Conservation (phyloP, 2,888 invertebrate genomes). For the Cheilosia soror region DNA sequence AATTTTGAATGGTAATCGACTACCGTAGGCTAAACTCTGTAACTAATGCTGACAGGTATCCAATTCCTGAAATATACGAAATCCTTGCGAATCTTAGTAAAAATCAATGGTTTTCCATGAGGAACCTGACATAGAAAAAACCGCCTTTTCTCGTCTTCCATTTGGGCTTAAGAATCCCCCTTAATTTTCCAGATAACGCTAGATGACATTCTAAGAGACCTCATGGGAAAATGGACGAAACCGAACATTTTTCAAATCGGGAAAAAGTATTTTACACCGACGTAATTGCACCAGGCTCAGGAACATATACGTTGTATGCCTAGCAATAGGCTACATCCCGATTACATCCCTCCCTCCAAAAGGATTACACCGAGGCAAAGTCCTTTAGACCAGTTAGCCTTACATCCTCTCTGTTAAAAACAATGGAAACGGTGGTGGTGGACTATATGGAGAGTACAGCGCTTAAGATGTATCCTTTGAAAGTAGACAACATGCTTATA, state of each 20-base stretch:
- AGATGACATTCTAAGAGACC: constrained; percentile 56
- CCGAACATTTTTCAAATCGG: constrained; percentile 43
- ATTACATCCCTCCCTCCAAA: too few relatives aligned
- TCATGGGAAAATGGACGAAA: constrained; percentile 58
- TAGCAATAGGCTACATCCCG: too few relatives aligned
- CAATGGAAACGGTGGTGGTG: too few relatives aligned
- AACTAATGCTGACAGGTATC: constrained; percentile 55
- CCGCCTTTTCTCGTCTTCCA: constrained; percentile 52
- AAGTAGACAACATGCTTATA: too few relatives aligned
- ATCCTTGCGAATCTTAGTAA: constrained; percentile 38
- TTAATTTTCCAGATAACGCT: constrained; percentile 50
- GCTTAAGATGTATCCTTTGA: too few relatives aligned
- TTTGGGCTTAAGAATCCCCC: constrained; percentile 40
- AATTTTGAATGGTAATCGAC: constrained; percentile 48
- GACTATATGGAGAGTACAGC: too few relatives aligned
- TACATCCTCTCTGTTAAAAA: too few relatives aligned
- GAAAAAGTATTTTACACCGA: constrained; percentile 46
- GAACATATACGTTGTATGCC: too few relatives aligned
- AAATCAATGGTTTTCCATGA: constrained; percentile 38
- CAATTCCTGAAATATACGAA: constrained; percentile 56
- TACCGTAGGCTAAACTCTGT: constrained; percentile 47
- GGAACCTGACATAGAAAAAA: constrained; percentile 1
- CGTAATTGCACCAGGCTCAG: too few relatives aligned
- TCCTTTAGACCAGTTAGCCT: too few relatives aligned
- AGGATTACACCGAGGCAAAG: too few relatives aligned